Base-by-base conservation (phyloP, 2,797 vertebrate genomes). In the Arvicola amphibius region DNA sequence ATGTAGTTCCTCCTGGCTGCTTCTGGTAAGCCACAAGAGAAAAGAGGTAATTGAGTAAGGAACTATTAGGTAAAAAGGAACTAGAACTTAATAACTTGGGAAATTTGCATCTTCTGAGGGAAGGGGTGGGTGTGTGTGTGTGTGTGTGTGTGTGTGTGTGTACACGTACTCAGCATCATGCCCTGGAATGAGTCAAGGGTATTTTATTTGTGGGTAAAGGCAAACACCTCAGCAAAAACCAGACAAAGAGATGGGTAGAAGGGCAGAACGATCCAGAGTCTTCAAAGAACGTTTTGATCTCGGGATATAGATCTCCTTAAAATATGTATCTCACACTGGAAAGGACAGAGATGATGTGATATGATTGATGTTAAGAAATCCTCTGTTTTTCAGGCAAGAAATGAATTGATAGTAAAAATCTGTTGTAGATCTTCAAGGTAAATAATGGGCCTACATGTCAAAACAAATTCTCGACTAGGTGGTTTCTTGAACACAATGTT, bases 381-480 rank as follows among this genome's bases (percentile, higher is more conserved):
- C n/a, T 71, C n/a, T 71, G 56, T 83, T 88, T 95, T 83, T 59
- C 10, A 83, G 43, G 43, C 84, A 86, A 34, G n/a, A 92, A 95
- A 51, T 59, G 16, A 34, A 80, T 23, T 43, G 56, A 74, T 48
- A 43, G n/a, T 92, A 43, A 32, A 90, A 78, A 61, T 96, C 53
- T 88, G 34, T 40, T 84, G 46, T 74, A 59, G 53, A 61, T 89
- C 19, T 89, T 77, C 32, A 92, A 91, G 16, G 37, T 80, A 29
- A 90, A 74, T 90, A 46, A 59, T 71, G 48, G 37, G 78, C 34
- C 34, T 76, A 67, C 86, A 67, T 59, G 67, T 51, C 46, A 69
- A 67, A 79, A 85, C 32, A 85, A 61, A 32, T 34, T 7, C 17
- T 6, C 51, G 32, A 40, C 21, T 48, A 21, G 40, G 6, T n/a